Evolutionary conservation across 2,888 invertebrate genomes (phyloP).

Genomic region (Ophion slaviceki): DNA sequence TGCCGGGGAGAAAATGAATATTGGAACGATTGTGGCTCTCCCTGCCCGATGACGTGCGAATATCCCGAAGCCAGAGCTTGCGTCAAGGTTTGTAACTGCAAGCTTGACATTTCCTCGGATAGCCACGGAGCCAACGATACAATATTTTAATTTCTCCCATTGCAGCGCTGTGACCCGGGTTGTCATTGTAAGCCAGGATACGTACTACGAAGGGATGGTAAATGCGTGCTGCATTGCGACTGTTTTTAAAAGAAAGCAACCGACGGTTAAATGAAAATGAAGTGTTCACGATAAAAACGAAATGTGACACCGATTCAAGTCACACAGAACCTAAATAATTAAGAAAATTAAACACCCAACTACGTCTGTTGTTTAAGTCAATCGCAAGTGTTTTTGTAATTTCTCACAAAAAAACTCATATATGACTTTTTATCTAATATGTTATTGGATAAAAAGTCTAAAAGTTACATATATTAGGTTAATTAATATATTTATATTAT

Average conservation of each 20-base stretch:
- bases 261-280: background rate
- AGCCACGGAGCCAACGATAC: background rate
- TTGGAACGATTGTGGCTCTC: conserved; percentile 9
- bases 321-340: background rate
- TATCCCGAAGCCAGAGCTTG: conserved; percentile 11
- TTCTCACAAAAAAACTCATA: no score
- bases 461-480: no score
- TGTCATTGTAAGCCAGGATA: conserved; percentile 9
- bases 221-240: background rate
- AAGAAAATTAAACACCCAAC: background rate
- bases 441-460: no score
- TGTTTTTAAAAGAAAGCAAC: conserved; percentile 7
- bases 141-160: background rate
- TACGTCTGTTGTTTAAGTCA: no score
- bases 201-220: background rate
- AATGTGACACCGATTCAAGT: background rate
- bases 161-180: conserved; percentile 13
- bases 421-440: no score
- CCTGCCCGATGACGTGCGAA: conserved; percentile 30
- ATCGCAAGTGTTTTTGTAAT: no score
- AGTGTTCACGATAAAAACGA: background rate
- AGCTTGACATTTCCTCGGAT: background rate
- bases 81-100: background rate
- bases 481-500: no score
- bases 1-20: background rate